Evolutionary conservation across 2,888 invertebrate genomes (phyloP), one percentile per base, ranked within the genome.

Genomic region (Piscicola geometra): DNA sequence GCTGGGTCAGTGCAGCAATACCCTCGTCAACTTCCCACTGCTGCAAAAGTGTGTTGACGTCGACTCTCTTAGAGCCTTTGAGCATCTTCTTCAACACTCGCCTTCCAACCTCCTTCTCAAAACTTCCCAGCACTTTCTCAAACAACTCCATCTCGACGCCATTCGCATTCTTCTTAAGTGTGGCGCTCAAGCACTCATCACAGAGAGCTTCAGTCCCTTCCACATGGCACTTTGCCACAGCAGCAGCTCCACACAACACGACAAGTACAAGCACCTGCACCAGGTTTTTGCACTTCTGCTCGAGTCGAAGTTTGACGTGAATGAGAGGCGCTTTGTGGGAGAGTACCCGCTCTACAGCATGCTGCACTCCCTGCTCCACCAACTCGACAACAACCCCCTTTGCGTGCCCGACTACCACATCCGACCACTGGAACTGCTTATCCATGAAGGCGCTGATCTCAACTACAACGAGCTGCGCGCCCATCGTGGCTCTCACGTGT

Each of bases 291-390:
- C 81, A 25, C 80, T 83, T 1, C 76, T 84, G 9, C 73, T 84
- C 21, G 80, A 81, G 25, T 81, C 82, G 56, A 79, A 79, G 2
- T 81, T 81, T 35, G 81, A 82, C 73, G 81, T 83, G 9, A 80
- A 80, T 68, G 80, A 78, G 12, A 77, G 78, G 12, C 69, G 80
- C 1, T 83, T 82, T 0, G 81, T 81, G 30, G 79, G 83, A 33
- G 82, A 83, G 1, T 83, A 81, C 73, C 84, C 84, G 0, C 77
- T 84, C 35, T 82, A 84, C 78, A 83, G 83, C 75, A 78, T 83
- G 5, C 78, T 81, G 32, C 80, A 80, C 52, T 77, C 80, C 2
- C 79, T 81, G 0, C 76, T 81, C 21, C 78, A 80, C 1, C 81
- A 82, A 33, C 79, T 81, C 15, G 81, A 82, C 52, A 79, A 81